phyloP scores from a whole-genome alignment of 2,797 vertebrate species.

The Carapus acus region DNA sequence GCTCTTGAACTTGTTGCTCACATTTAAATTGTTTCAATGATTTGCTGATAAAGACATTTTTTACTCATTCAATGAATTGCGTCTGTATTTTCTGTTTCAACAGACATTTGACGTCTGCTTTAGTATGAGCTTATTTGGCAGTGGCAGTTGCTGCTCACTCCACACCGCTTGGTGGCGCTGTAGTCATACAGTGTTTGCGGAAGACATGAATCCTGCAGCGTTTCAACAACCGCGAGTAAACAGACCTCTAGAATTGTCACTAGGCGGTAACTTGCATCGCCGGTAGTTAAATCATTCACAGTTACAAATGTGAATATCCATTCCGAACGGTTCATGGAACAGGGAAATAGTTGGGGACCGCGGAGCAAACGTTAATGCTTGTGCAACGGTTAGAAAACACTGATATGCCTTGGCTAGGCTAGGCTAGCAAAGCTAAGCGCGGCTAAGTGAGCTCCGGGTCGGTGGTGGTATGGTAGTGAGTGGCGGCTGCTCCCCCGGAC shows the following conservation, averaged over 20 bases:
- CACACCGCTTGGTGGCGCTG: conserved; percentile 40
- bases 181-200: conserved; percentile 29
- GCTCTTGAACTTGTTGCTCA: too few species aligned
- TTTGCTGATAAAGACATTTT: too few species aligned
- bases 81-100: too few species aligned
- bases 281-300: conserved; percentile 16
- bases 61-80: too few species aligned
- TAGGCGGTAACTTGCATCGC: conserved; percentile 41
- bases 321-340: neutral
- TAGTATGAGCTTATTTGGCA: too few species aligned
- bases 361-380: neutral
- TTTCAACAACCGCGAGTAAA: conserved; percentile 45
- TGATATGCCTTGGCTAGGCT: conserved; percentile 17
- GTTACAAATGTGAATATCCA: neutral
- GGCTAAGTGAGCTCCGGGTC: conserved; percentile 25
- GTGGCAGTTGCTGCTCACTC: conserved; percentile 28
- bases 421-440: conserved; percentile 44
- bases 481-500: conserved; percentile 22
- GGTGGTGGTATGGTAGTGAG: conserved; percentile 45
- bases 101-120: too few species aligned
- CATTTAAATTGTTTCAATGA: too few species aligned
- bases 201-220: conserved; percentile 26
- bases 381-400: neutral
- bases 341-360: neutral
- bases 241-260: conserved; percentile 31